phyloP scores from a whole-genome alignment of 2,797 vertebrate species.

The Arnoldichthys spilopterus region DNA sequence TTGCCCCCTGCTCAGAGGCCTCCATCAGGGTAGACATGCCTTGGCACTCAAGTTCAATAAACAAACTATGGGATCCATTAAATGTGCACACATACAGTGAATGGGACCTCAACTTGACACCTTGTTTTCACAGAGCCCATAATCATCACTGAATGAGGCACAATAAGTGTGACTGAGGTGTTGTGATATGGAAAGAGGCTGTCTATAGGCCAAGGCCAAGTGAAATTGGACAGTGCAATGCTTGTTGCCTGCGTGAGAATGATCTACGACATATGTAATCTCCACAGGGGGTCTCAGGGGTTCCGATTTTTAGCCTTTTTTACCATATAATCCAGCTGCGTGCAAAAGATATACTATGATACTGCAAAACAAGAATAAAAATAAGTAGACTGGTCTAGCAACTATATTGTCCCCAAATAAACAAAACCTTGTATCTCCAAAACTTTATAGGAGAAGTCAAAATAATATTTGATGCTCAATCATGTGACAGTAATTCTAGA shows the following conservation, averaged over 20 bases:
- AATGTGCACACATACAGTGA: constrained; percentile 29
- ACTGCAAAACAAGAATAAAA: constrained; percentile 21
- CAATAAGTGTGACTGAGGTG: constrained; percentile 6
- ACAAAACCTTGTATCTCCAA: neutral
- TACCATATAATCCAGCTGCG: constrained; percentile 15
- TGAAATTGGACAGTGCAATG: neutral
- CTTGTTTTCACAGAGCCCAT: constrained; percentile 51
- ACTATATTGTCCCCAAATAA: neutral
- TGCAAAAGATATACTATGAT: constrained; percentile 25
- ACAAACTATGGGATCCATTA: constrained; percentile 56
- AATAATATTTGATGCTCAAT: no score
- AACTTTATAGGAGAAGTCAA: neutral
- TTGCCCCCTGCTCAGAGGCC: constrained; percentile 44
- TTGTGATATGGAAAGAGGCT: constrained; percentile 14
- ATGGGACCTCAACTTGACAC: constrained; percentile 44
- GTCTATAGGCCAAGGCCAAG: constrained; percentile 8
- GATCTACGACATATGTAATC: constrained; percentile 8
- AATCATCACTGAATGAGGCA: constrained; percentile 25
- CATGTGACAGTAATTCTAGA: no score
- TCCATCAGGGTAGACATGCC: constrained; percentile 25
- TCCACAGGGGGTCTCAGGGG: neutral
- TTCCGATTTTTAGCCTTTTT: constrained; percentile 19
- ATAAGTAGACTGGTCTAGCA: neutral
- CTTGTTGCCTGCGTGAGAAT: neutral
- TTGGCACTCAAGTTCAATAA: constrained; percentile 52